phyloP scores from a whole-genome alignment of 1,140 invertebrate species.

The Macrobrachium nipponense region DNA sequence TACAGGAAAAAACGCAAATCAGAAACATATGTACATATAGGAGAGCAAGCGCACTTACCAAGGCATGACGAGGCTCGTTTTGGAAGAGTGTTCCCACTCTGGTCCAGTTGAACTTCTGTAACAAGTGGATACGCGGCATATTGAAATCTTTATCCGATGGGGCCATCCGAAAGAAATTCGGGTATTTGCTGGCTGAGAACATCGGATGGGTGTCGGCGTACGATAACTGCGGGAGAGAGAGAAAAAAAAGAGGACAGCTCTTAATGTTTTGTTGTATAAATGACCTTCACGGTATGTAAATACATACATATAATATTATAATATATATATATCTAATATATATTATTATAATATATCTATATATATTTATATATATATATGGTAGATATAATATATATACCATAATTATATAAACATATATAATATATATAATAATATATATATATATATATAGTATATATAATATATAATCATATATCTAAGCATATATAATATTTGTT shows the following conservation, averaged over 20 bases:
- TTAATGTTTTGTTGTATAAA: too few relatives aligned
- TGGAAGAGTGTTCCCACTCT: slow-evolving; percentile 97
- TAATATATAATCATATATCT: background rate
- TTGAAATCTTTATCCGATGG: slow-evolving; percentile 97
- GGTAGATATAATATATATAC: background rate
- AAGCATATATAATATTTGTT: background rate
- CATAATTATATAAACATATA: background rate
- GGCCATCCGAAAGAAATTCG: slow-evolving; percentile 96
- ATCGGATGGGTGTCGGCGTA: slow-evolving; percentile 99
- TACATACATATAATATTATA: background rate
- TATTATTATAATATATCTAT: background rate
- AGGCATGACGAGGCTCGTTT: slow-evolving; percentile 92
- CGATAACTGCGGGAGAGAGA: slow-evolving; percentile 80
- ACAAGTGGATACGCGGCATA: slow-evolving; percentile 85
- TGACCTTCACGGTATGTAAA: background rate
- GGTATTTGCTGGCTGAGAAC: slow-evolving; percentile 94
- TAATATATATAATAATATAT: background rate
- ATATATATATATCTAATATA: background rate
- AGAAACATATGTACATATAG: too few relatives aligned
- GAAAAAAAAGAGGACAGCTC: background rate
- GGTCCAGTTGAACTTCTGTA: slow-evolving; percentile 96
- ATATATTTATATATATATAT: background rate
- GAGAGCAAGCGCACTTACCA: slow-evolving; percentile 74
- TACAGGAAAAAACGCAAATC: too few relatives aligned
- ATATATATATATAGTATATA: background rate